phyloP scores from a whole-genome alignment of 2,113 vertebrate genomes.

The Sardina pilchardus region DNA sequence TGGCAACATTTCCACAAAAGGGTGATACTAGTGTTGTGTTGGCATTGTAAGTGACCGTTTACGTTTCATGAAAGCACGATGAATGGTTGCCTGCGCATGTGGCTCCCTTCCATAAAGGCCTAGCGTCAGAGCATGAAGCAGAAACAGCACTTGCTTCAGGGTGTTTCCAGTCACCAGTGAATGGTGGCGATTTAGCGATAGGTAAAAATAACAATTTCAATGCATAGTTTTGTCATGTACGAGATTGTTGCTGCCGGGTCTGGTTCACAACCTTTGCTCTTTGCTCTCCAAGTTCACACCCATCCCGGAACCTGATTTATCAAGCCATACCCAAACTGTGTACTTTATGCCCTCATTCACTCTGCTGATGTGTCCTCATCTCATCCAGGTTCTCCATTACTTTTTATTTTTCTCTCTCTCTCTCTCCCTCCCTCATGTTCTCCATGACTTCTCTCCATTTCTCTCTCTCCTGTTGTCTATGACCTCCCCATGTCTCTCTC shows the following conservation, averaged over 20 bases:
- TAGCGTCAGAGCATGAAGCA: background rate
- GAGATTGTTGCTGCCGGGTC: background rate
- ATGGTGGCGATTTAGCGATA: background rate
- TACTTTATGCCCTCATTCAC: too few relatives aligned
- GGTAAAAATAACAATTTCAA: background rate
- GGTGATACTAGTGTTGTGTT: background rate
- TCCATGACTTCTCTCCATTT: background rate
- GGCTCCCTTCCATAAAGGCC: too few relatives aligned
- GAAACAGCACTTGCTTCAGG: background rate
- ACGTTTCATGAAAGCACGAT: background rate
- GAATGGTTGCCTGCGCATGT: background rate
- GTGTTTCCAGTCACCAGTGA: background rate
- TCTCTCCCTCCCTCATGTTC: background rate
- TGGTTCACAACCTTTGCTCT: background rate
- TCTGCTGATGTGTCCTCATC: too few relatives aligned
- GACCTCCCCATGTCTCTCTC: too few relatives aligned
- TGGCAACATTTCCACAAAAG: background rate
- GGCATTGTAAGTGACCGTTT: too few relatives aligned
- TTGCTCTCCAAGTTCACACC: background rate
- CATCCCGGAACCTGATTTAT: background rate
- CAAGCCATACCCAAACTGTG: background rate
- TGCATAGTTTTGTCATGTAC: background rate
- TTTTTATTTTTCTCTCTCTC: too few relatives aligned
- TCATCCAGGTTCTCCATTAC: too few relatives aligned
- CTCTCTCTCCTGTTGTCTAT: background rate